phyloP scores from a whole-genome alignment of 2,113 vertebrate species.

The Pomatostomus ruficeps region DNA sequence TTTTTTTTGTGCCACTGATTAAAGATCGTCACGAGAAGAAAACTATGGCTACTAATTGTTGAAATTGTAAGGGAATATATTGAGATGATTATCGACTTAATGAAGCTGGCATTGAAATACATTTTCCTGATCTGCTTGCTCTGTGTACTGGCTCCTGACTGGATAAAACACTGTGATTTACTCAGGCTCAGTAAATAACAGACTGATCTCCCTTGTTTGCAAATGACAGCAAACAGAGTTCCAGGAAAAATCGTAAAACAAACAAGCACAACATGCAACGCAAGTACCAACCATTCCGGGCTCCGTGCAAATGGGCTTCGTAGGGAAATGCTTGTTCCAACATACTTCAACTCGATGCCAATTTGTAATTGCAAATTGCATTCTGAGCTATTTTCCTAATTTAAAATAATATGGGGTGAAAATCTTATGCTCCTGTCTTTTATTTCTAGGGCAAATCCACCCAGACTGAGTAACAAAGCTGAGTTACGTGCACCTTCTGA shows the following conservation, averaged over 20 bases:
- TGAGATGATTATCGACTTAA: constrained; percentile 62
- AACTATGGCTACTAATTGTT: constrained; percentile 53
- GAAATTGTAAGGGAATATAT: constrained; percentile 50
- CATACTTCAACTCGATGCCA: not conserved
- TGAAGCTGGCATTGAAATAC: constrained; percentile 55
- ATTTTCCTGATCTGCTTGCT: constrained; percentile 41
- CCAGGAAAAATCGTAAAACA: constrained; percentile 53
- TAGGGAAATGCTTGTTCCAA: not conserved
- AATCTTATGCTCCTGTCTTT: not conserved
- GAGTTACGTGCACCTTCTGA: not conserved
- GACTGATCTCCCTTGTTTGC: constrained; percentile 49
- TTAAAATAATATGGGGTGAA: not conserved
- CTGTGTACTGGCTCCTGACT: constrained; percentile 31
- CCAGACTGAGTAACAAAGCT: not conserved
- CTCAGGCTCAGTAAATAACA: constrained; percentile 52
- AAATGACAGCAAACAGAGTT: constrained; percentile 45
- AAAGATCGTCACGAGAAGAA: not conserved
- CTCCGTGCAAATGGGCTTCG: not conserved
- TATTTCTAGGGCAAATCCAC: not conserved
- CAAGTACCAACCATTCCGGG: not conserved
- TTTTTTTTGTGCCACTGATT: not conserved
- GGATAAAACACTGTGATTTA: constrained; percentile 20
- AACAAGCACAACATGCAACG: not conserved
- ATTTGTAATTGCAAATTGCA: not conserved
- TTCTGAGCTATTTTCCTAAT: not conserved